A percentile compares a stretch with the other conserved stretches of the same genome.
phyloP scores from a whole-genome alignment of 2,888 invertebrate species.

The Cerastis leucographa region DNA sequence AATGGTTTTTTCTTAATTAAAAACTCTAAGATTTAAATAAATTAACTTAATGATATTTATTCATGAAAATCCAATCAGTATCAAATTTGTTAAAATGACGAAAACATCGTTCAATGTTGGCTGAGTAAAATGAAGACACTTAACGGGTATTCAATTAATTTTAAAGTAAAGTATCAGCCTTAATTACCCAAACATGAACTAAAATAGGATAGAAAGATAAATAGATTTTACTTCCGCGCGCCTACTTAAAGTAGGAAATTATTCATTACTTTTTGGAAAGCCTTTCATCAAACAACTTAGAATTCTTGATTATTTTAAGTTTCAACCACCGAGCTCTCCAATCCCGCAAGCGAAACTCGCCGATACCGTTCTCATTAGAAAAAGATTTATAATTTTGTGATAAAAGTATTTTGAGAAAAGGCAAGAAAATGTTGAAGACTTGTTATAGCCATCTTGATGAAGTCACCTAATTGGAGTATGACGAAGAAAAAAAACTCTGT shows the following conservation, averaged over 20 bases:
- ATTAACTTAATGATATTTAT: no score
- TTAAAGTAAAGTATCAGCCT: conserved; percentile 2
- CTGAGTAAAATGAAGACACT: conserved; percentile 2
- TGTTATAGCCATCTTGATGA: no score
- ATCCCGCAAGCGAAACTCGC: no score
- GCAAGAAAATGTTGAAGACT: background rate
- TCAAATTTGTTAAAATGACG: background rate
- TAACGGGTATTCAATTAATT: conserved; percentile 24
- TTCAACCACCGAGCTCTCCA: no score
- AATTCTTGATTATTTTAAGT: background rate
- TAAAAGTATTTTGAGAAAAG: background rate
- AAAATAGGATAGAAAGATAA: conserved; percentile 11
- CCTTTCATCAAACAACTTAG: background rate
- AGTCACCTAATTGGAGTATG: no score
- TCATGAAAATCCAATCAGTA: background rate
- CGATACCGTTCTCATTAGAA: no score
- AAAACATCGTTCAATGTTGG: conserved; percentile 7
- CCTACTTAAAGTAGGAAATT: background rate
- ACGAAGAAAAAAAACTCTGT: background rate
- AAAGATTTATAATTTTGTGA: no score
- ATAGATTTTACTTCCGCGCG: background rate
- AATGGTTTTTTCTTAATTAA: no score
- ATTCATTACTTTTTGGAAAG: background rate
- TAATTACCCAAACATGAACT: conserved; percentile 23
- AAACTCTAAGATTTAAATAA: no score